Base-by-base conservation (phyloP, 2,888 invertebrate species). In the Norana najaformis region DNA sequence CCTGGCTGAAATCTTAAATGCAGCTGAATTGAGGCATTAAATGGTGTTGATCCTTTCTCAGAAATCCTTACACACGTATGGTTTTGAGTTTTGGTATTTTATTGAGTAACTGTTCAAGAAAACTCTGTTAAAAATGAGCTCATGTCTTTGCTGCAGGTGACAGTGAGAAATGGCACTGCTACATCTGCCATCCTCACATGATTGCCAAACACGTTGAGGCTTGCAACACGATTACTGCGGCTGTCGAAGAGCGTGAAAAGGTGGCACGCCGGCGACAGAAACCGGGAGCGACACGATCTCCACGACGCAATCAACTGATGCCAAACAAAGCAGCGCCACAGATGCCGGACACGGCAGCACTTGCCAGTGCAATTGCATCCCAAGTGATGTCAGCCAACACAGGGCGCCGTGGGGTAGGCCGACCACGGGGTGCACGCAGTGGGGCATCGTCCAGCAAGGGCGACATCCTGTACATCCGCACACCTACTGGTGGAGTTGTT, bases 111-210 rank as follows among this genome's bases (percentile, higher is more conserved):
- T 41, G 6, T 11, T n/a, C n/a, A 0, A n/a, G n/a, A 69, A 30
- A 23, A 69, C 16, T 8, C 30, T n/a, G 1, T 69, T 69, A 8
- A 69, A 69, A n/a, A 69, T 69, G 8, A 30, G 30, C 13, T 69
- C 47, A 23, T 88, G 23, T 88, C 39, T 90, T 88, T n/a, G 6
- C 91, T 88, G 53, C 91, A 92, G 92, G 83, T 89, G 93, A 93
- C 37, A 91, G 93, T 36, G 94, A 93, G 91, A 93, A 95, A 89
- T 96, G 96, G 96, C 94, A 94, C 90, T 96, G 96, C 92, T 96
- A 95, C 92, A 93, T 95, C 20, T 96, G 96, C 93, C 94, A 95
- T 91, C 93, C 94, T 47, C 94, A 93, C 88, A 95, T 95, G 11
- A 93, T 96, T 82, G 94, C 94, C 92, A 93, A 94, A n/a, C 92